Evolutionary conservation across 2,888 invertebrate genomes (phyloP).

Genomic region (Hypselothyrea guttata): DNA sequence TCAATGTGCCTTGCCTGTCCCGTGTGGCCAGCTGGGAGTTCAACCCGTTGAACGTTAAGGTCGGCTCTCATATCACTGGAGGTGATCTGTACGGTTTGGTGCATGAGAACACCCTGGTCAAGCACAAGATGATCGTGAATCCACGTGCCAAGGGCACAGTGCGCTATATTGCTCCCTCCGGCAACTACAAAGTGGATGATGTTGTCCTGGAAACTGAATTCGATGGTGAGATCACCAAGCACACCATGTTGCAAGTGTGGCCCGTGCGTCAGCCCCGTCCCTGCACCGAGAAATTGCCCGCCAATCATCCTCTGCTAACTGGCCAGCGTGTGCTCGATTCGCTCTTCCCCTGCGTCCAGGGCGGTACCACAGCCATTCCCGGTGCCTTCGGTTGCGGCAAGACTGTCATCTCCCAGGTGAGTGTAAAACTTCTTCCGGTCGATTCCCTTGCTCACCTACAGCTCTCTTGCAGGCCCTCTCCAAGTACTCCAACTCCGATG

Average conservation of each 20-base stretch:
- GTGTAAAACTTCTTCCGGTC: neutral
- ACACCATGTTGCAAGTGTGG: constrained; percentile 99
- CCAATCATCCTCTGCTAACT: constrained; percentile 98
- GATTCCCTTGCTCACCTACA: neutral
- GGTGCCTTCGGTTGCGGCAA: constrained; percentile 99
- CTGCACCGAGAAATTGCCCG: constrained; percentile 97
- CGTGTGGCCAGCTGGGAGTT: constrained; percentile 95
- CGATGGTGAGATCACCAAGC: constrained; percentile 95
- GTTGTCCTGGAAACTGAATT: constrained; percentile 99
- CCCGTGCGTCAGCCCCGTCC: constrained; percentile 99
- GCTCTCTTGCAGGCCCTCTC: constrained; percentile 89
- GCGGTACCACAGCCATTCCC: constrained; percentile 99
- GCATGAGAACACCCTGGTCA: constrained; percentile 98
- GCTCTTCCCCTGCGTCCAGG: constrained; percentile 99
- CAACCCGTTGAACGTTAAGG: constrained; percentile 91
- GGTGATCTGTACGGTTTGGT: constrained; percentile 98
- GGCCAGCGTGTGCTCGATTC: constrained; percentile 99
- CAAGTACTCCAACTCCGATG: constrained; percentile 99
- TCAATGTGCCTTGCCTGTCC: constrained; percentile 96
- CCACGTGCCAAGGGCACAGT: constrained; percentile 98
- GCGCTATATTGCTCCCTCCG: constrained; percentile 95
- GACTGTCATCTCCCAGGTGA: constrained; percentile 94
- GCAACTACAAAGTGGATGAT: constrained; percentile 97
- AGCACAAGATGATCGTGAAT: constrained; percentile 97
- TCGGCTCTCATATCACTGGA: constrained; percentile 99